Evolutionary conservation across 2,113 vertebrate genomes (phyloP), one percentile per base, ranked within the genome.

Genomic region (Sebastes schlegelii): DNA sequence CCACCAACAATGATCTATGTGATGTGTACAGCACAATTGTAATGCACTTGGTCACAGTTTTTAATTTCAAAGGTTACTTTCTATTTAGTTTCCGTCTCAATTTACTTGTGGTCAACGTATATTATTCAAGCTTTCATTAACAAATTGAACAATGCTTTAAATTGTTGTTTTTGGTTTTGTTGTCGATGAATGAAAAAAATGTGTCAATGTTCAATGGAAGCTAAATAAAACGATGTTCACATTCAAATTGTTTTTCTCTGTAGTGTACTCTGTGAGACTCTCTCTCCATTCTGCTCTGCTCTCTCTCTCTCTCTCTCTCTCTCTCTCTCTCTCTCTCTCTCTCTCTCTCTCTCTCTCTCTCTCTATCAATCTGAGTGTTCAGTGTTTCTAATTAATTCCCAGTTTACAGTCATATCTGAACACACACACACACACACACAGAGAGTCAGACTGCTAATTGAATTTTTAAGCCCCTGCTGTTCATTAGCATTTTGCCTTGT

Each of bases 361-460:
- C 2, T 45, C 48, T 57, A 45, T 45, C 49, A 52, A 55, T 79
- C 64, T 54, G 48, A 78, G 61, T 84, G 69, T 86, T 91, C 69
- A 81, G 67, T 71, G 67, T 74, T 79, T 88, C 84, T 87, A 91
- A 88, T 87, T 85, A 86, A 91, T 88, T 88, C 79, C 77, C 79
- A 86, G 74, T 77, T 85, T 83, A 86, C 80, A 70, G 71, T 86
- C 51, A 67, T 77, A 67, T 79, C 55, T 55, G 34, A 73, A 66
- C 72, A 54, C 75, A 77, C 43, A 69, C 51, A 19, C 62, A 64
- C 63, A 71, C 76, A 40, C 64, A 34, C 45, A 52, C 46, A 52
- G 45, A 52, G 45, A 55, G 9, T 8, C 51, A 73, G 46, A 21
- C 57, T 73, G 54, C 79, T 90, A 85, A 91, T 88, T 88, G 80